phyloP scores from a whole-genome alignment of 2,888 invertebrate genomes.

The Tinea trinotella region DNA sequence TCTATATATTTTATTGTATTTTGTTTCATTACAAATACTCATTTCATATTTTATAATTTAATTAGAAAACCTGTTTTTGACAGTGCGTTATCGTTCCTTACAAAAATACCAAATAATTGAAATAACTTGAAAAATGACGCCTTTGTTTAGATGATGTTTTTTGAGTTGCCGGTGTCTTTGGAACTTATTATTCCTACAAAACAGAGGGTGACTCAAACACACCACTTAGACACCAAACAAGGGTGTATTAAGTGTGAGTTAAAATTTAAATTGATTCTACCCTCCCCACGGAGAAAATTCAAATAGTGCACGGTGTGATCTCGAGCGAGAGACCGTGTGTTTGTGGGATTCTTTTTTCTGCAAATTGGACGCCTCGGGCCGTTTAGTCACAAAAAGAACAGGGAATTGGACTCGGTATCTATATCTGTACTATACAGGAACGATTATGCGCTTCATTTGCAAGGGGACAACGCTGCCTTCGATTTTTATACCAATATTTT shows the following conservation, averaged over 20 bases:
- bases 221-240: slow-evolving; percentile 73
- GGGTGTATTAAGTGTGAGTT: slow-evolving; percentile 72
- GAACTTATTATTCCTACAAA: slow-evolving; percentile 64
- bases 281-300: slow-evolving; percentile 61
- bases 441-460: slow-evolving; percentile 18
- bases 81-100: background rate
- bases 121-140: background rate
- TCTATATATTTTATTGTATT: too few relatives aligned
- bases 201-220: slow-evolving; percentile 69
- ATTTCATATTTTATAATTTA: too few relatives aligned
- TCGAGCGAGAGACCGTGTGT: slow-evolving; percentile 58
- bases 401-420: slow-evolving; percentile 26
- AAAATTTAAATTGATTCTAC: slow-evolving; percentile 73
- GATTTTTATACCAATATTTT: background rate
- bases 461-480: slow-evolving; percentile 1
- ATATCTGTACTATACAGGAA: background rate
- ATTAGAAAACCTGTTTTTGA: slow-evolving; percentile 5
- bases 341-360: slow-evolving; percentile 66
- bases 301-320: slow-evolving; percentile 69
- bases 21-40: too few relatives aligned
- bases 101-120: background rate
- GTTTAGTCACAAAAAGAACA: slow-evolving; percentile 53
- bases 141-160: slow-evolving; percentile 4
- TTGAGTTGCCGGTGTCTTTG: slow-evolving; percentile 45
- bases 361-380: slow-evolving; percentile 67